These are phyloP conservation scores for Saguinus imperator DNA, from an alignment of 2,113 vertebrate genomes.

Conservation along the genomic window DNA sequence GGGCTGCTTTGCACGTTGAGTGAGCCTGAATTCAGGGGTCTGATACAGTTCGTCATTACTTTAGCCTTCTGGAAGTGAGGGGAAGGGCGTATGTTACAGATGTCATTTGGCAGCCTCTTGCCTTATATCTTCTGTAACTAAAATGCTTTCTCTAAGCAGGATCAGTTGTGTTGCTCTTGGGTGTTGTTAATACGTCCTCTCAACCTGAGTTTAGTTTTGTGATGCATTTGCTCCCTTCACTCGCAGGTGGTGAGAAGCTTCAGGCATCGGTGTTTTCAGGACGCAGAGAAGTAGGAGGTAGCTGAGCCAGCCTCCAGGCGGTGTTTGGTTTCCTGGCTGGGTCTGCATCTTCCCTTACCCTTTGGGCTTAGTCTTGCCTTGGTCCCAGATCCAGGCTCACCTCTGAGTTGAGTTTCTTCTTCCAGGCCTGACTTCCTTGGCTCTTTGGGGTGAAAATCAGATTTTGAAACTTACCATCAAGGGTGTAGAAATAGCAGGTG, in stretches of 20 bases:
- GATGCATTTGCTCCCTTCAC: rapidly evolving
- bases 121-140: not conserved
- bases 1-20: not conserved
- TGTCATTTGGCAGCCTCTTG: not conserved
- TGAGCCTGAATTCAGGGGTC: not conserved
- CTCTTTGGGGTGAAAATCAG: not conserved
- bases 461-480: not conserved
- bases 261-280: rapidly evolving
- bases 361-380: not conserved
- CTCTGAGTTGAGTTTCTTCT: not conserved
- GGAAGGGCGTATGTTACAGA: not conserved
- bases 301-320: rapidly evolving
- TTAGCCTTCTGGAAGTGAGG: not conserved
- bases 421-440: not conserved
- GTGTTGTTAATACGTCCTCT: not conserved
- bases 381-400: not conserved
- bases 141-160: not conserved
- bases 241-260: not conserved
- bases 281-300: rapidly evolving
- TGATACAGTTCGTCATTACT: rapidly evolving
- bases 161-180: not conserved
- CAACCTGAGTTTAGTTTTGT: not conserved
- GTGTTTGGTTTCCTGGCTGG: not conserved
- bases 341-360: not conserved
- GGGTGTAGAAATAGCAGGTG: not conserved